Percentiles rank a stretch among this genome's conserved stretches.
Conservation (phyloP, 2,113 vertebrate species). For the Sturnus vulgaris region DNA sequence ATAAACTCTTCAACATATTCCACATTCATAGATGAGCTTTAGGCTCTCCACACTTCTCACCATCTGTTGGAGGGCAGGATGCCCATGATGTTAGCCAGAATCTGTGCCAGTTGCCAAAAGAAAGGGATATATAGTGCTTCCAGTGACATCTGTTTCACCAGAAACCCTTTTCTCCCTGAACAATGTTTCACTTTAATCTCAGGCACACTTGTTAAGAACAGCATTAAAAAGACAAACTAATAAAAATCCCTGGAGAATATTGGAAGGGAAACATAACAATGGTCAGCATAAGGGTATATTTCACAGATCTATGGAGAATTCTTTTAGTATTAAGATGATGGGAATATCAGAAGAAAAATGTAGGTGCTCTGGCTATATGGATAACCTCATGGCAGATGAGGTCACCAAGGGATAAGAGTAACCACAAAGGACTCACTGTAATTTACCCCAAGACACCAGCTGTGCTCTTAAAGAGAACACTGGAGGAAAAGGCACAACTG, state of each 20-base stretch:
- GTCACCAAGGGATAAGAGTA: background rate
- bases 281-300: background rate
- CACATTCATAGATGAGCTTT: background rate
- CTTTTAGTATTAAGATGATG: background rate
- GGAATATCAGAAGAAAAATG: background rate
- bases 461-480: background rate
- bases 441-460: slow-evolving; percentile 16
- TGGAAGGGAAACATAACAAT: background rate
- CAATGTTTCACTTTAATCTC: slow-evolving; percentile 15
- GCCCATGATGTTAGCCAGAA: slow-evolving; percentile 28
- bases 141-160: slow-evolving; percentile 34
- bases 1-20: background rate
- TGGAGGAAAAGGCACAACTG: background rate
- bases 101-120: slow-evolving; percentile 7
- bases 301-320: background rate
- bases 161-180: slow-evolving; percentile 2
- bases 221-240: background rate
- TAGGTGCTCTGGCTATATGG: background rate
- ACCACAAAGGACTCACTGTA: background rate
- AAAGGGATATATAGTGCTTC: background rate
- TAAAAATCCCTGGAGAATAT: background rate
- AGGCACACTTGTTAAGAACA: background rate
- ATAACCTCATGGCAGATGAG: background rate
- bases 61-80: slow-evolving; percentile 49
- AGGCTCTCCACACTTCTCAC: background rate